These are phyloP conservation scores for Agriopis aurantiaria DNA, from an alignment of 2,888 invertebrate species.

Conservation along the genomic window DNA sequence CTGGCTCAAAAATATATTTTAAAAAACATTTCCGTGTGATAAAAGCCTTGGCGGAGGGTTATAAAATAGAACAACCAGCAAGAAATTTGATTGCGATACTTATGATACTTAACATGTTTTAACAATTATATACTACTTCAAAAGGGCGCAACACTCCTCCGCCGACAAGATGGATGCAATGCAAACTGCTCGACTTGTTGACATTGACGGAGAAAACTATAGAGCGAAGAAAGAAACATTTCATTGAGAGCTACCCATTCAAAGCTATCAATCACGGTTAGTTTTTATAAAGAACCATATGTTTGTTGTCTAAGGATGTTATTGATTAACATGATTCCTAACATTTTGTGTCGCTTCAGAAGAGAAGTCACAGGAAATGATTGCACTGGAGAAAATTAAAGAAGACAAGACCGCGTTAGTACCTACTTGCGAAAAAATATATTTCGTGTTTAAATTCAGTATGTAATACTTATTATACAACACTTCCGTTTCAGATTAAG, in stretches of 20 bases:
- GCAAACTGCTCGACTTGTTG: slow-evolving; percentile 73
- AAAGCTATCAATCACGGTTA: slow-evolving; percentile 63
- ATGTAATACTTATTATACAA: slow-evolving; percentile 16
- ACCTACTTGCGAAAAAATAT: not conserved
- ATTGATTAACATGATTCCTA: not conserved
- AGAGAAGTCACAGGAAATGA: slow-evolving; percentile 41
- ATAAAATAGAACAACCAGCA: not conserved
- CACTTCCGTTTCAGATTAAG: slow-evolving; percentile 64
- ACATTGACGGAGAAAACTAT: slow-evolving; percentile 76
- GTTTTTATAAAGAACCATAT: slow-evolving; percentile 18
- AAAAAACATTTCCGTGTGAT: too few species aligned
- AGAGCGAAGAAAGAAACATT: slow-evolving; percentile 61
- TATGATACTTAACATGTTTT: not conserved
- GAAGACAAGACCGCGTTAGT: slow-evolving; percentile 59
- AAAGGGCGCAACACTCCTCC: slow-evolving; percentile 56
- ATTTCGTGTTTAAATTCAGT: not conserved
- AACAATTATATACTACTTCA: not conserved
- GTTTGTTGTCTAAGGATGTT: not conserved
- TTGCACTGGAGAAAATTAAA: slow-evolving; percentile 49
- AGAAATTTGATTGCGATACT: not conserved
- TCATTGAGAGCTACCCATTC: slow-evolving; percentile 58
- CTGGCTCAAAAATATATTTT: too few species aligned
- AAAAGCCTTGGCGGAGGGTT: too few species aligned
- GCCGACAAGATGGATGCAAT: slow-evolving; percentile 72
- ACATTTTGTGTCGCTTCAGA: slow-evolving; percentile 25